Conservation (phyloP, 2,797 vertebrate species). For the Megalops cyprinoides region DNA sequence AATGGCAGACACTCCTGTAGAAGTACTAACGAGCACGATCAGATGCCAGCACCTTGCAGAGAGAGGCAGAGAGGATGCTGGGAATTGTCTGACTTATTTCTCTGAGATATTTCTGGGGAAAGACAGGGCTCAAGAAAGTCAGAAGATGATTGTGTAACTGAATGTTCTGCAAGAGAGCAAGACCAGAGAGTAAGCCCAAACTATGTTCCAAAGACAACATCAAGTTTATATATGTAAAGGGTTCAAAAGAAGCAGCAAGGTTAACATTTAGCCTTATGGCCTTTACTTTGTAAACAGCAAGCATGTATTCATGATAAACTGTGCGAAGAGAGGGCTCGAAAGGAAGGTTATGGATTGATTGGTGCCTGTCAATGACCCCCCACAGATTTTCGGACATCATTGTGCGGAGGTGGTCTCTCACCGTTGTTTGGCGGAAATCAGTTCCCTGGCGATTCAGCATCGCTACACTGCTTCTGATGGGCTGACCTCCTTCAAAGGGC, state of each 20-base stretch:
- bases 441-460: not conserved
- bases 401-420: not conserved
- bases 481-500: constrained; percentile 18
- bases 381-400: not conserved
- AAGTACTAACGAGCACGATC: constrained; percentile 19
- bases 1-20: not conserved
- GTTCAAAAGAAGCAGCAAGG: constrained; percentile 1
- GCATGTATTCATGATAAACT: constrained; percentile 9
- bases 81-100: constrained; percentile 12
- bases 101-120: not conserved
- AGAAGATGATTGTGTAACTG: not conserved
- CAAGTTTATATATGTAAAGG: constrained; percentile 11
- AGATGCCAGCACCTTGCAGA: constrained; percentile 10
- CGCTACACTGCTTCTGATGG: not conserved
- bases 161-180: not conserved
- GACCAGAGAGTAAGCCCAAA: not conserved
- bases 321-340: not conserved
- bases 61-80: constrained; percentile 22
- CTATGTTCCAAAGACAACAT: not conserved
- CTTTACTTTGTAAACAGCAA: constrained; percentile 10
- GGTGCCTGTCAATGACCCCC: too few relatives aligned
- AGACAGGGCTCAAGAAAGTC: not conserved
- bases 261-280: not conserved
- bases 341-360: too few relatives aligned
- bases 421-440: not conserved